Evolutionary conservation across 2,797 vertebrate species (phyloP).

Genomic region (Caiman crocodilus): DNA sequence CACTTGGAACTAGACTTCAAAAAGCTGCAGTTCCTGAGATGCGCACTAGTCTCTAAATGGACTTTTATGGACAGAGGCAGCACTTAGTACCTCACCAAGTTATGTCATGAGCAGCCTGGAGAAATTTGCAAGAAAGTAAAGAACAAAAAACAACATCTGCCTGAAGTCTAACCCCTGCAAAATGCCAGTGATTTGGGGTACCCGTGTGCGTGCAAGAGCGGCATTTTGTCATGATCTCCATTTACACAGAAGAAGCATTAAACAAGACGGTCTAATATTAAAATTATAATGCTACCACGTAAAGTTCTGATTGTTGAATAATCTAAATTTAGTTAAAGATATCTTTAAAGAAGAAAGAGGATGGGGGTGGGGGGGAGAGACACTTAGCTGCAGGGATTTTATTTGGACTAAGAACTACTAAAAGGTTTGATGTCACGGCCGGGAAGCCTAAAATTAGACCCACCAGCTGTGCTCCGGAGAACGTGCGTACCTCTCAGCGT

Average conservation of each 20-base stretch:
- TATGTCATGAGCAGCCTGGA: background rate
- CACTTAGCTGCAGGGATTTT: background rate
- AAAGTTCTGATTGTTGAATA: background rate
- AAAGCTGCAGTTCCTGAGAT: background rate
- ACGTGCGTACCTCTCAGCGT: background rate
- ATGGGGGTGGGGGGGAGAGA: background rate
- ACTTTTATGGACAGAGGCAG: conserved; percentile 2
- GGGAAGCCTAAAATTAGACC: conserved; percentile 1
- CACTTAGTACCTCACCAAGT: background rate
- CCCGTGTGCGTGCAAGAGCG: accelerated
- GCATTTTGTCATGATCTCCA: background rate
- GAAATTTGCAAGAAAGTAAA: background rate
- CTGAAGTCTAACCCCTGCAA: background rate
- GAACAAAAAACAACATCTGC: background rate
- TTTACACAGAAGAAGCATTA: background rate
- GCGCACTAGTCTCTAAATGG: background rate
- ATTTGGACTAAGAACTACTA: background rate
- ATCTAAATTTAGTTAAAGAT: background rate
- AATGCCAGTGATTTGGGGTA: background rate
- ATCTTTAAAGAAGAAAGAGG: background rate
- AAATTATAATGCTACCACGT: background rate
- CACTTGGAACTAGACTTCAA: background rate
- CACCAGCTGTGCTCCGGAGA: background rate
- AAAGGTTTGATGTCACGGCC: background rate
- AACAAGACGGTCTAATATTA: background rate